Base-by-base conservation (phyloP, 2,888 invertebrate species). In the Hydrotaea cyrtoneurina region DNA sequence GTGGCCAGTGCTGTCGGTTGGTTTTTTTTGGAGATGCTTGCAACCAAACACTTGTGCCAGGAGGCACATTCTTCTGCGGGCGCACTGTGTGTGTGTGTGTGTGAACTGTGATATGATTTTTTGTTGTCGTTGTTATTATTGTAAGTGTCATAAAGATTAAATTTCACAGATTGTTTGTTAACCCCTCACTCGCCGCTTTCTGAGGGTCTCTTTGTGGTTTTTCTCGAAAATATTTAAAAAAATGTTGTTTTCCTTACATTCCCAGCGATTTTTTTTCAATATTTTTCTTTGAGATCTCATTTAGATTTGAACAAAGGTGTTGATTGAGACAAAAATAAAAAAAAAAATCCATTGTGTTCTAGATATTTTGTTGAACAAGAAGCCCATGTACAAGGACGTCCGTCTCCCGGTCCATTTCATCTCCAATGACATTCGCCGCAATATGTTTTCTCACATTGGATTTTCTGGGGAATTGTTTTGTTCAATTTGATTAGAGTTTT, bases 71-170 rank as follows among this genome's bases (percentile, higher is more conserved):
- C 26, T 69, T 69, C 21, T 15, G 11, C 21, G 23, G 64, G 15
- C 23, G 19, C 31, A 26, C n/a, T 43, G 57, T 17, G 55, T 78
- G 77, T 19, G 39, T 66, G 36, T 43, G 57, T 17, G 55, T 78
- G 77, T 19, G 39, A 73, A 36, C 64, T 55, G n/a, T 53, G n/a
- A 10, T 46, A 43, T 50, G 3, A 5, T 71, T 36, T 17, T n/a
- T 13, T 72, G 17, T 39, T 57, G 4, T 55, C 46, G 71, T n/a
- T 46, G 57, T 62, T 50, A 46, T 77, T 69, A n/a, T 26, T 69
- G 17, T 78, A 73, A 73, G 75, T 82, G 79, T 82, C 79, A 74
- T 77, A 73, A 39, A 19, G 50, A 82, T 85, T 77, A 39, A 82
- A 73, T 85, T 81, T 73, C 84, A 71, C 55, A 69, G 66, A 64